These are phyloP conservation scores for Coryphaenoides rupestris DNA, from an alignment of 2,113 vertebrate genomes.

Conservation along the genomic window DNA sequence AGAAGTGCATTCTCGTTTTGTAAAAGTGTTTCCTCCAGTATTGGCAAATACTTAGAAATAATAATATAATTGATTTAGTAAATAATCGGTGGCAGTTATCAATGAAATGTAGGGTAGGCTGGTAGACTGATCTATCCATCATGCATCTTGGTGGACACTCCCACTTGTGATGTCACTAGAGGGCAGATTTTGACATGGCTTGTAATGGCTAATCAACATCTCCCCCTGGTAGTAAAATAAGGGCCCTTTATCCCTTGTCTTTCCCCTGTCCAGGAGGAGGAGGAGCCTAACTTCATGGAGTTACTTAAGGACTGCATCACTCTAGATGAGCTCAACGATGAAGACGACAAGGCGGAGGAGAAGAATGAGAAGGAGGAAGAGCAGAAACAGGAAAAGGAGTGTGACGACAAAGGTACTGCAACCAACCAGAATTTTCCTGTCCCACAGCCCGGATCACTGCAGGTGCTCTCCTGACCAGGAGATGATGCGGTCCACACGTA, in stretches of 20 bases:
- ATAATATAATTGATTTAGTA: neutral
- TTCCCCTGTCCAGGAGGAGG: neutral
- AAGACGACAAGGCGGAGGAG: slow-evolving; percentile 31
- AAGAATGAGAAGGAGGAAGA: too few species aligned
- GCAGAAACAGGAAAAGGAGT: slow-evolving; percentile 27
- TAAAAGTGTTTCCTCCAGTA: too few species aligned
- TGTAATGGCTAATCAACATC: too few species aligned
- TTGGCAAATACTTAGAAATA: too few species aligned
- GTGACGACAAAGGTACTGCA: slow-evolving; percentile 27
- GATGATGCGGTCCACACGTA: neutral
- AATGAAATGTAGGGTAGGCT: neutral
- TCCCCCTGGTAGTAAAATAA: too few species aligned
- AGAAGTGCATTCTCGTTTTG: too few species aligned
- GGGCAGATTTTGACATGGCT: too few species aligned
- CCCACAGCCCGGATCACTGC: neutral
- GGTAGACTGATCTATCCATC: too few species aligned
- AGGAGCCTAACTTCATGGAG: slow-evolving; percentile 42
- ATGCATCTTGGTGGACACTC: too few species aligned
- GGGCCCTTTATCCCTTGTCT: neutral
- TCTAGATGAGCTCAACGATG: slow-evolving; percentile 59
- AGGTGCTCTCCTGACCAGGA: neutral
- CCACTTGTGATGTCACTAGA: too few species aligned
- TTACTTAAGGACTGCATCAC: slow-evolving; percentile 60
- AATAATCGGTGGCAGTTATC: neutral
- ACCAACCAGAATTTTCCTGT: neutral